Base-by-base conservation (phyloP, 2,888 invertebrate genomes). In the Epirrhoe alternata region DNA sequence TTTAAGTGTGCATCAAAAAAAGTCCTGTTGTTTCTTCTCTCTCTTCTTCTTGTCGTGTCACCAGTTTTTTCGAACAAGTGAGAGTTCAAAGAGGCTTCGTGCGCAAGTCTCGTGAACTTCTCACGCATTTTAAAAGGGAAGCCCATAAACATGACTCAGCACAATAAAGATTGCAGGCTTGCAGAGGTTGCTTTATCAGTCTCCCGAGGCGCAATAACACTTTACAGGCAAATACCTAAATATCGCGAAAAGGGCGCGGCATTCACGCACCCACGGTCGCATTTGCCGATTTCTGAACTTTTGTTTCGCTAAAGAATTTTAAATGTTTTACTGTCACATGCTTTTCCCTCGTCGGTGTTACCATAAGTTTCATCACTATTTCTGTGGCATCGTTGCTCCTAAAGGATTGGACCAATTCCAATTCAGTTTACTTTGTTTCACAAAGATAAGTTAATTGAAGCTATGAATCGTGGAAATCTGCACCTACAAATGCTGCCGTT, bases 151-250 rank as follows among this genome's bases (percentile, higher is more conserved):
- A 66, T 60, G 61, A 38, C 47, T 51, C 57, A 55, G 30, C 50
- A 66, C 52, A 61, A 69, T 64, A 67, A 67, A 67, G 67, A 64
- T 67, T 56, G 60, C 60, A 47, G 59, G 67, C 61, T 64, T 56
- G 63, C 60, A 47, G 59, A 57, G 67, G 68, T 78, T 76, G 66
- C 63, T 74, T 77, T 71, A 76, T 74, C 72, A 58, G 70, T 73
- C 66, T 76, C 74, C 74, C 74, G 73, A 74, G 78, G 68, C 71
- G 71, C 77, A 74, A 74, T 81, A 77, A 78, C 76, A 78, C 75
- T 80, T 79, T 77, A 74, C 74, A 75, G 61, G 67, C 73, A 77
- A 80, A 42, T 42, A 8, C 35, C 38, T 42, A 42, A 61, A 67
- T 64, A 67, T 38, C 67, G 63, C 63, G 67, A 16, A 69, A 69